These are phyloP conservation scores for Eupithecia insigniata DNA, from an alignment of 2,888 invertebrate genomes.

Conservation along the genomic window DNA sequence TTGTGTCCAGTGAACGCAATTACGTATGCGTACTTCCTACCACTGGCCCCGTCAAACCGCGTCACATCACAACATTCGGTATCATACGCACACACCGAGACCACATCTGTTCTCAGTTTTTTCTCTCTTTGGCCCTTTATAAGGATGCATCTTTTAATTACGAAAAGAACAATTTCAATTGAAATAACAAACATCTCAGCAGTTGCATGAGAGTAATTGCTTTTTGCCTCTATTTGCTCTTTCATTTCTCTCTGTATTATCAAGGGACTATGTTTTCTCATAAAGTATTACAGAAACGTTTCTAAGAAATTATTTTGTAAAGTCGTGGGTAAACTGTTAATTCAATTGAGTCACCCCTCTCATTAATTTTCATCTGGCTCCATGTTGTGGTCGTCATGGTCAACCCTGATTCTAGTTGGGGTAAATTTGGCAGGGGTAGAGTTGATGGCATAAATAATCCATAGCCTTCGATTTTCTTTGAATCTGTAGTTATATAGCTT, in stretches of 20 bases:
- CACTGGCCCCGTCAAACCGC: constrained; percentile 61
- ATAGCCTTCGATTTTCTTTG: neutral
- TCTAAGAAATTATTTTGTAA: constrained; percentile 23
- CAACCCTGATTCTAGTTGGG: constrained; percentile 55
- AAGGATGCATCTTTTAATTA: constrained; percentile 61
- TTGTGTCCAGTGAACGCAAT: constrained; percentile 81
- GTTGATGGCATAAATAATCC: constrained; percentile 21
- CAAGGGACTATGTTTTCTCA: constrained; percentile 27
- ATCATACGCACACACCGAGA: constrained; percentile 38
- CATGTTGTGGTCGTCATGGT: constrained; percentile 52
- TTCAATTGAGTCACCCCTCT: constrained; percentile 63
- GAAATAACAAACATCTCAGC: constrained; percentile 47
- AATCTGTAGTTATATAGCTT: neutral
- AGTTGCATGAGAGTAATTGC: constrained; percentile 46
- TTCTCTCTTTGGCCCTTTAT: constrained; percentile 54
- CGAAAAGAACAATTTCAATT: constrained; percentile 54
- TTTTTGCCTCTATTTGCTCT: constrained; percentile 22
- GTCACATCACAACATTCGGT: constrained; percentile 38
- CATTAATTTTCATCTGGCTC: constrained; percentile 65
- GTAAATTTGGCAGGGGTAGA: constrained; percentile 46
- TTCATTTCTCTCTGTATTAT: constrained; percentile 20
- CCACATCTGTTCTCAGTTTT: constrained; percentile 68
- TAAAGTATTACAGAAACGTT: constrained; percentile 28
- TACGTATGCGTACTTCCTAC: constrained; percentile 80
- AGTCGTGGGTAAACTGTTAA: constrained; percentile 50